Evolutionary conservation across 2,113 vertebrate genomes (phyloP), one percentile per base, ranked within the genome.

Genomic region (Periophthalmus modestus): DNA sequence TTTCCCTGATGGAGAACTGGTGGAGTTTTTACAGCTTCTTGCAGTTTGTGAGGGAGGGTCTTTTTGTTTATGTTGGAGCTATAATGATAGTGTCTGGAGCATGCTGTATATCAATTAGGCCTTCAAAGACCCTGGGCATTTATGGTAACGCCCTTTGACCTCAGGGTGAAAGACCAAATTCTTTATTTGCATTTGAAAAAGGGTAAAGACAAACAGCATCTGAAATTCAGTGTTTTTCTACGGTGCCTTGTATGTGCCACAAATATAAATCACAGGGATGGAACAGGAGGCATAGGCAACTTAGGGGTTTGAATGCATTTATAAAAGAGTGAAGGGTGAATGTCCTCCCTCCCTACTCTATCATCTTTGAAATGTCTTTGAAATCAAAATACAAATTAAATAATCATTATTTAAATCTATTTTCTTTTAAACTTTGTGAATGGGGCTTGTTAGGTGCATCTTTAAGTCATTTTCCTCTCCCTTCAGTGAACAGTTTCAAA

Each of bases 401-500:
- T 28, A 28, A 28, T 28, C 1, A 28, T 28, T 2, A 28, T 28
- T 28, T 28, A 28, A 28, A 28, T 21, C 7, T 21, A 23, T 15
- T 61, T 61, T 61, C 3, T 12, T 9, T 12, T 57, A 23, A 7
- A 23, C 12, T 24, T 24, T 59, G 57, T 13, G 13, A 5, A 59
- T 59, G 12, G 0, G 24, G 33, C 23, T 59, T 24, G 52, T 86
- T 68, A 82, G 74, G 82, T 16, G 71, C 70, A 81, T 71, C 83
- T 86, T 84, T 78, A 70, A 88, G 77, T 88, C 78, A 82, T 88
- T 85, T 90, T 83, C 80, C 77, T 62, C 77, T 72, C 80, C 71
- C 80, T 82, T 90, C 88, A 91, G 73, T 91, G 89, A 91, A 83
- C 92, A 80, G 87, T 92, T 91, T 93, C 91, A 93, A 93, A 93